Percentiles rank a stretch among this genome's conserved stretches.
These are phyloP conservation scores for Erynnis tages DNA, from an alignment of 2,888 invertebrate genomes.

Conservation along the genomic window DNA sequence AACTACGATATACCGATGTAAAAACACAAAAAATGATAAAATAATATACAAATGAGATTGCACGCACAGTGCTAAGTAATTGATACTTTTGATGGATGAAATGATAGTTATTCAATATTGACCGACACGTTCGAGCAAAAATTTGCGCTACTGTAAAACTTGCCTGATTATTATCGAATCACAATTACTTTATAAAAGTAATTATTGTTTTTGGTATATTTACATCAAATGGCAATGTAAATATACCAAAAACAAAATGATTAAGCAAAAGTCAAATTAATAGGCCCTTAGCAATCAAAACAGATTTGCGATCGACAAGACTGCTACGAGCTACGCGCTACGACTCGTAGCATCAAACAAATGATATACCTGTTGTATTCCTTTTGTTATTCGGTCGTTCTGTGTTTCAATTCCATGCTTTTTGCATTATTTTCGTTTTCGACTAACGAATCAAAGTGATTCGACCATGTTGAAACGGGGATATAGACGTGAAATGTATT, in stretches of 20 bases:
- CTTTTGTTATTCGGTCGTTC: slow-evolving; percentile 72
- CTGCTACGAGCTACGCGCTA: slow-evolving; percentile 43
- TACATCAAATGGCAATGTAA: slow-evolving; percentile 1
- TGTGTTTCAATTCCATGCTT: slow-evolving; percentile 60
- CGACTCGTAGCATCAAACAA: slow-evolving; percentile 57
- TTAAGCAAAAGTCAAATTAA: slow-evolving; percentile 26
- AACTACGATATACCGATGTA: too few relatives aligned
- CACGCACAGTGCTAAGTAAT: too few relatives aligned
- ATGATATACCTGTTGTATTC: slow-evolving; percentile 65
- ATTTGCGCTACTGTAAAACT: too few relatives aligned
- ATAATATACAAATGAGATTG: too few relatives aligned
- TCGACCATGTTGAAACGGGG: slow-evolving; percentile 60
- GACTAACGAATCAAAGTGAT: slow-evolving; percentile 74
- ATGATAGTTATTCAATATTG: too few relatives aligned
- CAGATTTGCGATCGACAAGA: slow-evolving; percentile 51
- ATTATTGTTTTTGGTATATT: too few relatives aligned
- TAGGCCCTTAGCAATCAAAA: slow-evolving; percentile 60
- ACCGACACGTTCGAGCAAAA: too few relatives aligned
- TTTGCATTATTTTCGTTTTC: slow-evolving; percentile 72
- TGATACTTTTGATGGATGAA: too few relatives aligned
- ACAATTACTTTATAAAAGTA: too few relatives aligned
- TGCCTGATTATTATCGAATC: too few relatives aligned
- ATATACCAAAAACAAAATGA: slow-evolving; percentile 12
- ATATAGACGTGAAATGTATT: slow-evolving; percentile 46
- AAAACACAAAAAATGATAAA: too few relatives aligned